Base-by-base conservation (phyloP, 1,140 invertebrate species). In the Drosophila rufa region DNA sequence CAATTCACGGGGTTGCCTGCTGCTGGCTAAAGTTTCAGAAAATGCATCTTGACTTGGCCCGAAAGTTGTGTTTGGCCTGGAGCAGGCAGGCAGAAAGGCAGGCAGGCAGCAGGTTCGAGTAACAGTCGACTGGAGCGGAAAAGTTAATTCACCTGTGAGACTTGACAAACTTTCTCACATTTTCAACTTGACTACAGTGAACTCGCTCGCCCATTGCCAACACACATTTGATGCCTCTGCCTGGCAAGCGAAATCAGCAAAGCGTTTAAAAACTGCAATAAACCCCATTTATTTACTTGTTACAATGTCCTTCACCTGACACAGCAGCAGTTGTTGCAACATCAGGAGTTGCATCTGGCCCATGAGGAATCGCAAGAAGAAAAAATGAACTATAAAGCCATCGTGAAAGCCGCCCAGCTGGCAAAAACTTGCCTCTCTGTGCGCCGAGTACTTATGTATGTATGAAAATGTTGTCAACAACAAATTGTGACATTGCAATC, bases 211-310 rank as follows among this genome's bases (percentile, higher is more conserved):
- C 45, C 56, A 71, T 68, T 61, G 80, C 80, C 33, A 22, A 15
- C 76, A 65, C 68, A 79, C 66, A 86, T 86, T 86, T 82, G 83
- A 86, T 85, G 74, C 73, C 73, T 74, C 73, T 74, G 66, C 62
- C 22, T 48, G 70, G 73, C 40, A 71, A 70, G 79, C 71, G 66
- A 87, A 87, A 87, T 87, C 84, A 87, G 84, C 84, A 87, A 87
- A 83, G 84, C 84, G 84, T 87, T 87, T 89, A 87, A 89, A 87
- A 87, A 87, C 77, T 80, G 84, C 84, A 87, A 87, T 87, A 87
- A 87, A 87, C 75, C 42, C 82, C 80, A 87, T 89, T 87, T 89
- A 87, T 79, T 69, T 84, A 89, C 67, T 78, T 89, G 71, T 71
- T 69, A 87, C 77, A 77, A 80, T 87, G 84, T 83, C 80, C 83